Conservation (phyloP, 2,888 invertebrate genomes). For the Parasteatoda lunata region DNA sequence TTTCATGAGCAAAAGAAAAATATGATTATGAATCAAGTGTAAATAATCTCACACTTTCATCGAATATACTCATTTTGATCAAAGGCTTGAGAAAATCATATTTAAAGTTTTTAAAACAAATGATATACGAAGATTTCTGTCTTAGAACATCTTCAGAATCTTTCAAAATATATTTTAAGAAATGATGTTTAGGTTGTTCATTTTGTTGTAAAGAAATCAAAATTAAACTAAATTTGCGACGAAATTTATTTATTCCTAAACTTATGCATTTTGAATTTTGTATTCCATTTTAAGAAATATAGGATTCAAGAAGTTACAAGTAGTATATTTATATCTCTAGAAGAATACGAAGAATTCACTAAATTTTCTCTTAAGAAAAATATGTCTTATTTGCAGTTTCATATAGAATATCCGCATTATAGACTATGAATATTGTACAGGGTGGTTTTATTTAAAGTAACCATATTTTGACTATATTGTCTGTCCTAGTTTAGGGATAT, state of each 20-base stretch:
- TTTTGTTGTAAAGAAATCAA: not conserved
- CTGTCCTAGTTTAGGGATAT: too few species aligned
- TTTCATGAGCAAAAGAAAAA: too few species aligned
- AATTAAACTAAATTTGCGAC: not conserved
- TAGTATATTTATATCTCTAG: not conserved
- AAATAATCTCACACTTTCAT: too few species aligned
- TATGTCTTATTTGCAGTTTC: not conserved
- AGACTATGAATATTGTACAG: too few species aligned
- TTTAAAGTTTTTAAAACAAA: too few species aligned
- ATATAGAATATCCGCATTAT: too few species aligned
- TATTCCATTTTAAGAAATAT: not conserved
- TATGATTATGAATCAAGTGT: too few species aligned
- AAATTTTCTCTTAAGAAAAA: not conserved
- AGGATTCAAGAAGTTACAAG: not conserved
- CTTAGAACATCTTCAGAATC: not conserved
- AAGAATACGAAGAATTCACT: not conserved
- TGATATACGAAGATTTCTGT: too few species aligned
- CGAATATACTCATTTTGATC: too few species aligned
- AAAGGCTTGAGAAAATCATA: too few species aligned
- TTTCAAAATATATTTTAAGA: conserved; percentile 11
- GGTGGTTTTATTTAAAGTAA: too few species aligned
- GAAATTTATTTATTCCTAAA: not conserved
- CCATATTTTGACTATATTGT: too few species aligned
- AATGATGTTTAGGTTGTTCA: conserved; percentile 1
- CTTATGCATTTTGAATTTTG: not conserved